phyloP scores from a whole-genome alignment of 2,113 vertebrate genomes.

The Gyps fulvus region DNA sequence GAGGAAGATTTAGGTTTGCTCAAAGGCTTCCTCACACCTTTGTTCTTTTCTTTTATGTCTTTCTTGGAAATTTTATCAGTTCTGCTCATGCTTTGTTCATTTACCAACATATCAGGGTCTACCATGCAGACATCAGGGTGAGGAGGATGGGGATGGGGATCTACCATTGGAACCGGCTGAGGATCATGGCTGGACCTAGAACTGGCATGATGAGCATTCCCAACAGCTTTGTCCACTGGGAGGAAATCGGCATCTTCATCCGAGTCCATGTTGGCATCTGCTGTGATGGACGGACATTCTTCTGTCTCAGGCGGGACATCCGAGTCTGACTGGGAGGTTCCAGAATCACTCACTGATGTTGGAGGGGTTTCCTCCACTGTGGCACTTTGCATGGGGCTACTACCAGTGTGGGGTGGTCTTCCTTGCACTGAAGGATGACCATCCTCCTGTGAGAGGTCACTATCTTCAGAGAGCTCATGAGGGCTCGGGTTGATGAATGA shows the following conservation, averaged over 20 bases:
- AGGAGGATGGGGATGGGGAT: conserved; percentile 86
- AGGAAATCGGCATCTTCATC: conserved; percentile 94
- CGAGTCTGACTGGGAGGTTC: conserved; percentile 92
- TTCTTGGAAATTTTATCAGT: conserved; percentile 88
- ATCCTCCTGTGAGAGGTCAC: conserved; percentile 82
- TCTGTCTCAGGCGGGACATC: conserved; percentile 90
- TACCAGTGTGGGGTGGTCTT: conserved; percentile 59
- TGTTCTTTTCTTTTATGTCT: conserved; percentile 85
- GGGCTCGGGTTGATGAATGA: conserved; percentile 93
- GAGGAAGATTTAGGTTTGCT: conserved; percentile 88
- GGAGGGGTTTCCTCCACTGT: conserved; percentile 90
- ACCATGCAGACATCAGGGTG: conserved; percentile 96
- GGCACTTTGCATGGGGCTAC: conserved; percentile 51
- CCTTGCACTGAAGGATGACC: conserved; percentile 77
- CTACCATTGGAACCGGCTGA: conserved; percentile 82
- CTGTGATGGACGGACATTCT: conserved; percentile 88
- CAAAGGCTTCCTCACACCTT: conserved; percentile 80
- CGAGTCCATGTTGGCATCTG: conserved; percentile 89
- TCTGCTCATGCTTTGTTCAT: conserved; percentile 75
- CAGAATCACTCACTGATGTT: conserved; percentile 91
- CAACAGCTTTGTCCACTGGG: conserved; percentile 88
- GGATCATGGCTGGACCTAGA: conserved; percentile 85
- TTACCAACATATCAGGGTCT: conserved; percentile 86
- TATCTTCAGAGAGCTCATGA: conserved; percentile 83
- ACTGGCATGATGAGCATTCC: conserved; percentile 72